Conservation (phyloP, 2,113 vertebrate species). For the Morone chrysops region DNA sequence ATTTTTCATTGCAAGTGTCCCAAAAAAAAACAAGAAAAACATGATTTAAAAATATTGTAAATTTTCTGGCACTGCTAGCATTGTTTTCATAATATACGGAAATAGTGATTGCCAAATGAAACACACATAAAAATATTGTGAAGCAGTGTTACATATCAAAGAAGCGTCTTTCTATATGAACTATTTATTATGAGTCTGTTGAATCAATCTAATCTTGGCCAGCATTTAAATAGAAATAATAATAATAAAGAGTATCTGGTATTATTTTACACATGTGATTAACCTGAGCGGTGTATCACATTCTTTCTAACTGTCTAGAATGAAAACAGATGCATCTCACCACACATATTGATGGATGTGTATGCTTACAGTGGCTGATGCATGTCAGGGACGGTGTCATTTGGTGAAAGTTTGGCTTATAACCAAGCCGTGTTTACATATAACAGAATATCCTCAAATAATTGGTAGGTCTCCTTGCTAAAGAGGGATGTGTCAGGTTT, state of each 20-base stretch:
- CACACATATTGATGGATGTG: constrained; percentile 26
- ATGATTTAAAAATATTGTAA: constrained; percentile 35
- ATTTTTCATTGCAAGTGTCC: constrained; percentile 24
- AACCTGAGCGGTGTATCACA: constrained; percentile 22
- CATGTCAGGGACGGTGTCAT: constrained; percentile 45
- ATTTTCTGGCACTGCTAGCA: constrained; percentile 28
- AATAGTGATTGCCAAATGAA: constrained; percentile 34
- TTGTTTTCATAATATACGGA: constrained; percentile 42
- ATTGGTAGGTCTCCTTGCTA: constrained; percentile 58
- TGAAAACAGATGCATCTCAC: constrained; percentile 39
- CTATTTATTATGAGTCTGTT: constrained; percentile 34
- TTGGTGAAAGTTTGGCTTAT: constrained; percentile 57
- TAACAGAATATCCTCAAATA: constrained; percentile 57
- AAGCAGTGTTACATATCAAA: constrained; percentile 38
- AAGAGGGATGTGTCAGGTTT: constrained; percentile 81
- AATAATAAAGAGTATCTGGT: constrained; percentile 18
- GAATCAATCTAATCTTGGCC: constrained; percentile 3
- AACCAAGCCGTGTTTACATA: constrained; percentile 59
- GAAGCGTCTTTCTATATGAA: constrained; percentile 20
- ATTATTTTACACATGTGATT: constrained; percentile 37
- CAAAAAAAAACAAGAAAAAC: background rate
- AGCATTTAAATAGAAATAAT: constrained; percentile 24
- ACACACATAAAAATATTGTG: constrained; percentile 37
- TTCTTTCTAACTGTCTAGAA: constrained; percentile 5
- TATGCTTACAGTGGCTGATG: constrained; percentile 17